A percentile compares a stretch with the other conserved stretches of the same genome.
phyloP scores from a whole-genome alignment of 1,140 invertebrate genomes.

The Drosophila lowei region DNA sequence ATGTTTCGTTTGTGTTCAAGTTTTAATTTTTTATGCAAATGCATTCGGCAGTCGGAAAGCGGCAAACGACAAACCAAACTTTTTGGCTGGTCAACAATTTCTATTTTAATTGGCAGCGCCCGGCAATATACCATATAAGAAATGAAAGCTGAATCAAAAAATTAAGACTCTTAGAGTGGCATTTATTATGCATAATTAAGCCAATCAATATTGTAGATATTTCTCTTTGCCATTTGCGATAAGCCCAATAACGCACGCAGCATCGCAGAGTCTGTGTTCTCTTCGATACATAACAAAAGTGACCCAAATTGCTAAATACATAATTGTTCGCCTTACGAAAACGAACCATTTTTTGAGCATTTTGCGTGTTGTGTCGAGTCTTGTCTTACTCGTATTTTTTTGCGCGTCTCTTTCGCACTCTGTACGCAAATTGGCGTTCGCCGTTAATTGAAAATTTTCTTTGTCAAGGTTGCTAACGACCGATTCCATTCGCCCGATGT shows the following conservation, averaged over 20 bases:
- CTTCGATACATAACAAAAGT: too few relatives aligned
- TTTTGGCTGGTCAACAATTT: constrained; percentile 73
- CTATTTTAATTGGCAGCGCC: constrained; percentile 72
- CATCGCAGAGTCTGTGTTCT: constrained; percentile 24
- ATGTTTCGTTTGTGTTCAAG: constrained; percentile 59
- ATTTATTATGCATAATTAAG: constrained; percentile 73
- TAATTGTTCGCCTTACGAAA: constrained; percentile 35
- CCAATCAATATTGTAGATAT: constrained; percentile 63
- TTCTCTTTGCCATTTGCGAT: constrained; percentile 33
- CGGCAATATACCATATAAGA: constrained; percentile 71
- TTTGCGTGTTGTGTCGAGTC: constrained; percentile 25
- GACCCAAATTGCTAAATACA: constrained; percentile 36
- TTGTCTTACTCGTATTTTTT: constrained; percentile 17
- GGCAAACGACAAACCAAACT: constrained; percentile 48
- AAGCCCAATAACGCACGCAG: constrained; percentile 29
- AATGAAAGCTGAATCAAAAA: constrained; percentile 66
- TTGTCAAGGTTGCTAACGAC: constrained; percentile 66
- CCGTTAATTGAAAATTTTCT: constrained; percentile 71
- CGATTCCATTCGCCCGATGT: constrained; percentile 17
- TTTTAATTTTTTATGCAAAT: constrained; percentile 77
- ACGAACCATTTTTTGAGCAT: constrained; percentile 36
- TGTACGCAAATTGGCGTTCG: constrained; percentile 55
- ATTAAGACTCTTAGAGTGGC: constrained; percentile 41
- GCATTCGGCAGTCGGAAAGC: constrained; percentile 22
- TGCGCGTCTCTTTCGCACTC: constrained; percentile 16